Evolutionary conservation across 2,113 vertebrate genomes (phyloP).

Genomic region (Nyctibius bracteatus): DNA sequence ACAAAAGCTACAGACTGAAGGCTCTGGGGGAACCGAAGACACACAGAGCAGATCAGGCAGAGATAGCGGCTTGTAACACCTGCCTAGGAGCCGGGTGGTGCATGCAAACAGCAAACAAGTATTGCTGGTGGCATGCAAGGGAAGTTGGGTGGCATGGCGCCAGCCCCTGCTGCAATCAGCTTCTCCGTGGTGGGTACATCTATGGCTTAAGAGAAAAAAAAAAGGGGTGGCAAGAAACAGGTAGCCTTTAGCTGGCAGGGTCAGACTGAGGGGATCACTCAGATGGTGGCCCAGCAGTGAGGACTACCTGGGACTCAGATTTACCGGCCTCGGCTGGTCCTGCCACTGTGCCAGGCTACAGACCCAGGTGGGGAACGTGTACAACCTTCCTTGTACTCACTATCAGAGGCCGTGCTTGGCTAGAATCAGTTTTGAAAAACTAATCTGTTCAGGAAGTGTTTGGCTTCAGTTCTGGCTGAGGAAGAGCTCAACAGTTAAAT

Average conservation of each 20-base stretch:
- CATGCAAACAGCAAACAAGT: not conserved
- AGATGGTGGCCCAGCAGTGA: accelerated
- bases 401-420: not conserved
- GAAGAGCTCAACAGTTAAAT: not conserved
- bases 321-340: accelerated
- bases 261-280: not conserved
- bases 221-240: too few species aligned
- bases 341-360: not conserved
- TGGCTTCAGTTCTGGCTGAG: not conserved
- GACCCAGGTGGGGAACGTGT: accelerated
- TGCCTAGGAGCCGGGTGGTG: not conserved
- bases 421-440: not conserved
- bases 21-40: not conserved
- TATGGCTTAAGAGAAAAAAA: not conserved
- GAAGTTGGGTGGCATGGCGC: not conserved
- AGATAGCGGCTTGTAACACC: not conserved
- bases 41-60: not conserved
- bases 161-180: not conserved
- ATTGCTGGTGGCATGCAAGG: not conserved
- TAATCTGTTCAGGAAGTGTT: not conserved
- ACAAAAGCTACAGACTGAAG: not conserved
- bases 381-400: accelerated
- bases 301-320: not conserved
- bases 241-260: not conserved
- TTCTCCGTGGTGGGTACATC: not conserved